Evolutionary conservation across 2,113 vertebrate species (phyloP).

Genomic region (Noctilio leporinus): DNA sequence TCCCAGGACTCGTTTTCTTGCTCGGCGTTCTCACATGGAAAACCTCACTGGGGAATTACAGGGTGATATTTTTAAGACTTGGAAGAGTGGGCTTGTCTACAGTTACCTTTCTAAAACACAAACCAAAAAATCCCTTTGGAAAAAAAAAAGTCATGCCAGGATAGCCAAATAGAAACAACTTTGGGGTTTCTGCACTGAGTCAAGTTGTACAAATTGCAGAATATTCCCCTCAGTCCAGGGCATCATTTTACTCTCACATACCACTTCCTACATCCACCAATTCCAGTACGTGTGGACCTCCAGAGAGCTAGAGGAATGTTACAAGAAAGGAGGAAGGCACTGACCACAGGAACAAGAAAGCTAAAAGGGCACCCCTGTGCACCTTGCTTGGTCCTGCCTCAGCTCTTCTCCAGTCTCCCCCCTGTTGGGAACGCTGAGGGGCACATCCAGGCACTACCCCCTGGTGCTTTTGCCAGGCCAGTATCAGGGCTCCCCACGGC

Average conservation of each 20-base stretch:
- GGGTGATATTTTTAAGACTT: constrained; percentile 36
- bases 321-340: background rate
- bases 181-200: constrained; percentile 23
- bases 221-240: background rate
- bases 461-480: background rate
- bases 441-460: background rate
- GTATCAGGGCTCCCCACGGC: background rate
- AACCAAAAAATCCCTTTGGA: background rate
- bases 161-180: background rate
- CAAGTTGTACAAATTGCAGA: background rate
- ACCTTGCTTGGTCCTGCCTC: background rate
- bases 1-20: background rate
- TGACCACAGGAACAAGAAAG: background rate
- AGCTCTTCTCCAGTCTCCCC: background rate
- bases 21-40: constrained; percentile 5
- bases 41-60: background rate
- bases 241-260: background rate
- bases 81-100: constrained; percentile 15
- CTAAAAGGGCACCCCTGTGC: background rate
- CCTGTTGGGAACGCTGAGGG: background rate
- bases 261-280: background rate
- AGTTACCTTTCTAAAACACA: constrained; percentile 50
- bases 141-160: background rate
- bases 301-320: background rate
- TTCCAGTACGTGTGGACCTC: background rate